Evolutionary conservation across 2,797 vertebrate genomes (phyloP).

Genomic region (Threskiornis aethiopicus): DNA sequence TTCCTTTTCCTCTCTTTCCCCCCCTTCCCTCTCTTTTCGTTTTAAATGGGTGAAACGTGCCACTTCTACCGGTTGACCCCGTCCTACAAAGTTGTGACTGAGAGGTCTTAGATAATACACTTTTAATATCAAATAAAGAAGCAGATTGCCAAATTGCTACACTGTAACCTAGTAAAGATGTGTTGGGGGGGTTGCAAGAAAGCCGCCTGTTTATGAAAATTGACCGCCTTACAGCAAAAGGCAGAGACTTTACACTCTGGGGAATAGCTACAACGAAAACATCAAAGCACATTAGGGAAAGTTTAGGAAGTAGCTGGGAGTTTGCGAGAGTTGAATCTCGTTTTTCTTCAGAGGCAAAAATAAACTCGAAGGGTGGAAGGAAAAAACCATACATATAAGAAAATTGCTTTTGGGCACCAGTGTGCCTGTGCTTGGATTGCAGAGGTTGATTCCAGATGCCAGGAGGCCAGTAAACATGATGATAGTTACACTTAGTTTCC

Average conservation of each 20-base stretch:
- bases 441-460: conserved; percentile 39
- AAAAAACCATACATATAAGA: neutral
- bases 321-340: neutral
- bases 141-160: neutral
- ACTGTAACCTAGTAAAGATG: neutral
- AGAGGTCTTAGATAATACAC: neutral
- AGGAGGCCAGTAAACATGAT: conserved; percentile 6
- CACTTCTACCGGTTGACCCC: neutral
- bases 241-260: neutral
- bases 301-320: neutral
- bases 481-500: conserved; percentile 44
- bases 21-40: neutral
- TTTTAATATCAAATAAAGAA: neutral
- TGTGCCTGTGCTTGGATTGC: conserved; percentile 24
- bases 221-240: neutral
- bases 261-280: neutral
- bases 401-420: neutral
- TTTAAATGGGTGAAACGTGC: neutral
- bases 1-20: neutral
- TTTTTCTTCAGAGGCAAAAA: conserved; percentile 27
- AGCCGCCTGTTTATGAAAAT: conserved; percentile 17
- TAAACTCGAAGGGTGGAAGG: neutral
- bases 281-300: neutral
- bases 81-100: neutral
- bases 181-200: neutral